Conservation (phyloP, 1,140 invertebrate genomes). For the Drosophila bipectinata region DNA sequence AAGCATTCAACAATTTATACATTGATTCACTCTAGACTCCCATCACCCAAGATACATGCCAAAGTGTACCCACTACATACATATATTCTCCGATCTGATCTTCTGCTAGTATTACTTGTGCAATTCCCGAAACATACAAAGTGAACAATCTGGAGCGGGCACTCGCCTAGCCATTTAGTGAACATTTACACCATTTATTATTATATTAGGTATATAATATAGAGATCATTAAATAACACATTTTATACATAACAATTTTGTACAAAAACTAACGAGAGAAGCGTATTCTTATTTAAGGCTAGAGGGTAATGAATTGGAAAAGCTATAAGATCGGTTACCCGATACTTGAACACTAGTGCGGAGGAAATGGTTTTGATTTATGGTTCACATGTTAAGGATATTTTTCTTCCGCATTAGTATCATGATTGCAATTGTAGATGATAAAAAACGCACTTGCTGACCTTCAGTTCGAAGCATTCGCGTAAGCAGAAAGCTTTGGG, state of each 20-base stretch:
- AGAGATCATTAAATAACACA: slow-evolving; percentile 71
- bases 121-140: slow-evolving; percentile 53
- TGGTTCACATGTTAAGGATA: background rate
- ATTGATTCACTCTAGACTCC: slow-evolving; percentile 17
- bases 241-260: slow-evolving; percentile 75
- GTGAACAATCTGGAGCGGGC: slow-evolving; percentile 48
- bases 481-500: slow-evolving; percentile 58
- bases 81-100: slow-evolving; percentile 39
- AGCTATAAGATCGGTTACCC: slow-evolving; percentile 39
- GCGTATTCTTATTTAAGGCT: slow-evolving; percentile 59
- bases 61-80: slow-evolving; percentile 62
- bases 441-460: slow-evolving; percentile 30
- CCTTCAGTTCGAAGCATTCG: slow-evolving; percentile 13
- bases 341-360: slow-evolving; percentile 26
- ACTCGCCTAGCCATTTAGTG: slow-evolving; percentile 56
- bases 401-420: slow-evolving; percentile 3
- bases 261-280: slow-evolving; percentile 71
- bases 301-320: slow-evolving; percentile 35
- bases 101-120: slow-evolving; percentile 68
- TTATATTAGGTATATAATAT: slow-evolving; percentile 65
- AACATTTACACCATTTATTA: slow-evolving; percentile 64
- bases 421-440: slow-evolving; percentile 36
- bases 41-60: slow-evolving; percentile 66
- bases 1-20: slow-evolving; percentile 22
- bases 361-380: background rate